Percentiles rank a stretch among this genome's conserved stretches.
phyloP scores from a whole-genome alignment of 92 coral and sea anemone species.

The Bergia puertoricense region DNA sequence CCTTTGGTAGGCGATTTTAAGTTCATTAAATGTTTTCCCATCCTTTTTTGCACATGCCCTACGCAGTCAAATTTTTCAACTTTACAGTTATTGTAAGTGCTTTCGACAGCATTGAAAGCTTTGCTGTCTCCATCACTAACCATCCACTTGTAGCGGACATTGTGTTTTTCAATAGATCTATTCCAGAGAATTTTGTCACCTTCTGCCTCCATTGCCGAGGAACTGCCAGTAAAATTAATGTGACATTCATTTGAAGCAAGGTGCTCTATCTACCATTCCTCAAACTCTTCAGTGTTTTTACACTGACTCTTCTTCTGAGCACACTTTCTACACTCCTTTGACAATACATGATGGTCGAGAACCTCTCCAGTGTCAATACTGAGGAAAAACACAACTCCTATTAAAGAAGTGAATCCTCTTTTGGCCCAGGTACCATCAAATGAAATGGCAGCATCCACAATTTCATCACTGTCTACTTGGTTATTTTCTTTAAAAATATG shows the following conservation, averaged over 20 bases:
- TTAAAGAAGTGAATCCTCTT: constrained; percentile 25
- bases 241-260: constrained; percentile 19
- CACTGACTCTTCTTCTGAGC: constrained; percentile 13
- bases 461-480: background rate
- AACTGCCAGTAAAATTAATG: constrained; percentile 46
- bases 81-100: constrained; percentile 32
- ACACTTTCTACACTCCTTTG: constrained; percentile 29
- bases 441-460: constrained; percentile 25
- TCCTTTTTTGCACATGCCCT: constrained; percentile 60
- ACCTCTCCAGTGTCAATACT: constrained; percentile 41
- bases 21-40: constrained; percentile 59
- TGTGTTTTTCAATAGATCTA: constrained; percentile 54
- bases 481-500: constrained; percentile 9
- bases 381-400: constrained; percentile 34
- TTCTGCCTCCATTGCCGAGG: constrained; percentile 64
- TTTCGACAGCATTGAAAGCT: constrained; percentile 54
- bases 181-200: constrained; percentile 62
- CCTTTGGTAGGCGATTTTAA: constrained; percentile 55
- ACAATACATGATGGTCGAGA: constrained; percentile 37
- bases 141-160: constrained; percentile 61
- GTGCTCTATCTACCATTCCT: constrained; percentile 37
- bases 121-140: constrained; percentile 64
- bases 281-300: constrained; percentile 24
- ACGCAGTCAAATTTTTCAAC: constrained; percentile 67
- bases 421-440: constrained; percentile 53